These are phyloP conservation scores for Hyalella azteca DNA, from an alignment of 2,888 invertebrate genomes.

Conservation along the genomic window DNA sequence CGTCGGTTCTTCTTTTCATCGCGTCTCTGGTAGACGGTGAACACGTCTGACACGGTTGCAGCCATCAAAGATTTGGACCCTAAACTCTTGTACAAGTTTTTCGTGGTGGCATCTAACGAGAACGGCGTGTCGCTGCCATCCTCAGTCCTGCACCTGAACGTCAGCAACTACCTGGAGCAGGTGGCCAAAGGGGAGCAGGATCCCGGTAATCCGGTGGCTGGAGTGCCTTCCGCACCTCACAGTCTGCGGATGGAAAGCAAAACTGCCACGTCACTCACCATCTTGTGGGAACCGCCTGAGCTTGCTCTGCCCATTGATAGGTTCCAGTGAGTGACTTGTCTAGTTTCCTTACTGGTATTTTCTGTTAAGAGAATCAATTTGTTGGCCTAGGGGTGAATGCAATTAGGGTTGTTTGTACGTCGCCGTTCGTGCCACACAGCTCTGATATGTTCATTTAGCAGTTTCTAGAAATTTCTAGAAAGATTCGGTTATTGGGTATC, in stretches of 20 bases:
- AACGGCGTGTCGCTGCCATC: slow-evolving; percentile 83
- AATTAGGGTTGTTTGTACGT: too few species aligned
- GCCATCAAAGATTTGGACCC: slow-evolving; percentile 72
- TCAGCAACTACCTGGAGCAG: slow-evolving; percentile 64
- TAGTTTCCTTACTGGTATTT: too few species aligned
- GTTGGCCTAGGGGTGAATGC: too few species aligned
- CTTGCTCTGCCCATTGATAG: slow-evolving; percentile 80
- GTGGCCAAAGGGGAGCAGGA: slow-evolving; percentile 57
- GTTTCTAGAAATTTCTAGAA: too few species aligned
- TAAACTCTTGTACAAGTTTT: slow-evolving; percentile 77
- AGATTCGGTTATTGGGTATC: too few species aligned
- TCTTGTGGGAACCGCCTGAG: slow-evolving; percentile 85
- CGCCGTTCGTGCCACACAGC: too few species aligned
- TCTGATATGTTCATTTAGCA: too few species aligned
- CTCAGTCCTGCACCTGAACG: slow-evolving; percentile 77
- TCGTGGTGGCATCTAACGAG: slow-evolving; percentile 78
- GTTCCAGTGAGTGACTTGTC: slow-evolving; percentile 70
- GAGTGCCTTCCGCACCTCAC: slow-evolving; percentile 82
- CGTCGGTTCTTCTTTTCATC: too few species aligned
- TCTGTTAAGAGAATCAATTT: too few species aligned
- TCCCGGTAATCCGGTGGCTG: slow-evolving; percentile 67
- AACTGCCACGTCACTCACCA: slow-evolving; percentile 77
- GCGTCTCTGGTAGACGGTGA: slow-evolving; percentile 75
- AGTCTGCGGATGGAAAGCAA: slow-evolving; percentile 78
- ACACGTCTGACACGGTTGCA: slow-evolving; percentile 70